Evolutionary conservation across 1,140 invertebrate species (phyloP).

Genomic region (fruit fly (Drosophila melanogaster)): Release_6_plus_ISO1_MT NT_033777.3:31102501-31103000

Average conservation of each 20-base stretch:
- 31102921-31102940: neutral
- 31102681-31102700: constrained; percentile 37
- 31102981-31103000: neutral
- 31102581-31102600: constrained; percentile 28
- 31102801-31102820: constrained; percentile 7
- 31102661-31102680: constrained; percentile 68
- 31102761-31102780: neutral
- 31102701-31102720: constrained; percentile 34
- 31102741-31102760: constrained; percentile 24
- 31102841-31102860: constrained; percentile 21
- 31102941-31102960: no score
- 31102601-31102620: constrained; percentile 71
- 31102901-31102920: neutral
- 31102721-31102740: constrained; percentile 43
- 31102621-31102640: constrained; percentile 74
- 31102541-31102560: constrained; percentile 60
- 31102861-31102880: neutral
- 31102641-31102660: constrained; percentile 73
- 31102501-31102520: constrained; percentile 3
- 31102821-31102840: neutral
- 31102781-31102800: constrained; percentile 12
- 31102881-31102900: constrained; percentile 11
- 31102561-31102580: constrained; percentile 53
- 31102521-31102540: constrained; percentile 17
- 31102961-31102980: neutral